These are phyloP conservation scores for Liopterus haemorrhoidalis DNA, from an alignment of 2,888 invertebrate genomes.

Conservation along the genomic window DNA sequence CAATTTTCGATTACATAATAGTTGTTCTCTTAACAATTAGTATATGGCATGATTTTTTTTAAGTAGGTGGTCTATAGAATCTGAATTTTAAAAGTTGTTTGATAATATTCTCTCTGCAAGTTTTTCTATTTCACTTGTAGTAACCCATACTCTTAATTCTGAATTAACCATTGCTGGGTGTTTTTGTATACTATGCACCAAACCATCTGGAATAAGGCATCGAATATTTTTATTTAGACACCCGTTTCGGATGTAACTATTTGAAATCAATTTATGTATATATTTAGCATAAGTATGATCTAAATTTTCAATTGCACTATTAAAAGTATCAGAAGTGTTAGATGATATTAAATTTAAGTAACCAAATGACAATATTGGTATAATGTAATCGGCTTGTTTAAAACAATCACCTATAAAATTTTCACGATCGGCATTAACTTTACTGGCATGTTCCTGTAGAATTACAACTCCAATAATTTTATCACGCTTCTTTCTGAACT, in stretches of 20 bases:
- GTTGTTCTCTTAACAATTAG: no score
- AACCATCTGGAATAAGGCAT: constrained; percentile 27
- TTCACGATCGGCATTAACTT: constrained; percentile 20
- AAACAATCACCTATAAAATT: constrained; percentile 24
- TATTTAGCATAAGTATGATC: constrained; percentile 25
- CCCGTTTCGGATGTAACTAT: constrained; percentile 18
- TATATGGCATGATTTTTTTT: no score
- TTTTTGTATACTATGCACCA: constrained; percentile 5
- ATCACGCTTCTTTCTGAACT: constrained; percentile 19
- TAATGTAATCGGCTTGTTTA: constrained; percentile 22
- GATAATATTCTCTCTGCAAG: constrained; percentile 10
- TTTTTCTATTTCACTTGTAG: constrained; percentile 6
- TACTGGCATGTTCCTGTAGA: constrained; percentile 21
- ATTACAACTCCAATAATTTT: constrained; percentile 22
- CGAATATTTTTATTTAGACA: constrained; percentile 25
- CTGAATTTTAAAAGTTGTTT: no score
- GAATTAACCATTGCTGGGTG: constrained; percentile 8
- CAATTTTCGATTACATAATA: no score
- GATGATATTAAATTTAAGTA: constrained; percentile 22
- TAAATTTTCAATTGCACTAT: constrained; percentile 14
- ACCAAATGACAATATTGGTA: constrained; percentile 24
- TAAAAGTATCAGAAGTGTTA: not conserved
- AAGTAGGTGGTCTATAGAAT: no score
- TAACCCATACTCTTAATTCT: constrained; percentile 13
- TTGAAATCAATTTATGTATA: constrained; percentile 24